Evolutionary conservation across 2,888 invertebrate species (phyloP), one percentile per base, ranked within the genome.

Genomic region (Furcula furcula): DNA sequence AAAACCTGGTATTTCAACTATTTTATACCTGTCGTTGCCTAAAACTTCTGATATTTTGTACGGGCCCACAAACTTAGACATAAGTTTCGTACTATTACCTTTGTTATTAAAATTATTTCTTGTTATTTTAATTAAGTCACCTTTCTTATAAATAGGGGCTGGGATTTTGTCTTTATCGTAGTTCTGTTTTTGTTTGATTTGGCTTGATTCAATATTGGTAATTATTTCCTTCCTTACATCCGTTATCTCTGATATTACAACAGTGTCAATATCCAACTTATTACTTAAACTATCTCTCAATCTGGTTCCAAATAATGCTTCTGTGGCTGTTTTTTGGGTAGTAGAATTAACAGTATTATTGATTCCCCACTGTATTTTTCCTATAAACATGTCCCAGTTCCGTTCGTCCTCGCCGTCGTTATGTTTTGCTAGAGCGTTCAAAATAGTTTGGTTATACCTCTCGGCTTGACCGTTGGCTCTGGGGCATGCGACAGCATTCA

Each of bases 51-150:
- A 7, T 1, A 57, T 42, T 2, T 36, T 26, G 29, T 34, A 56
- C 1, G 56, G 53, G 1, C 51, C 50, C 16, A 29, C 29, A 22
- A 40, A 52, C 1, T 38, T 12, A 0, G 53, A 47, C 12, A 51
- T 18, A 1, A 54, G 34, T 7, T 57, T 57, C 4, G 31, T 54
- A 23, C 54, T 58, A 10, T 55, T 37, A 0, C 57, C 57, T 3
- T 57, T 36, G 29, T 55, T 55, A 4, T 32, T 23, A 26, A 46
- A 52, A 7, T 15, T 14, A 1, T 21, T 28, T 32, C 42, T 44
- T 1, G 43, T 45, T 1, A 55, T 41, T 46, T 50, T 54, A 2
- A 58, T 47, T 3, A 55, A 27, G 1, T 58, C 54, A 4, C 48
- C 52, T 3, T 31, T 26, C 2, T 23, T 21, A 27, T 55, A 55